A percentile compares a stretch with the other conserved stretches of the same genome.
Evolutionary conservation across 2,888 invertebrate species (phyloP).

Genomic region (Leucania comma): DNA sequence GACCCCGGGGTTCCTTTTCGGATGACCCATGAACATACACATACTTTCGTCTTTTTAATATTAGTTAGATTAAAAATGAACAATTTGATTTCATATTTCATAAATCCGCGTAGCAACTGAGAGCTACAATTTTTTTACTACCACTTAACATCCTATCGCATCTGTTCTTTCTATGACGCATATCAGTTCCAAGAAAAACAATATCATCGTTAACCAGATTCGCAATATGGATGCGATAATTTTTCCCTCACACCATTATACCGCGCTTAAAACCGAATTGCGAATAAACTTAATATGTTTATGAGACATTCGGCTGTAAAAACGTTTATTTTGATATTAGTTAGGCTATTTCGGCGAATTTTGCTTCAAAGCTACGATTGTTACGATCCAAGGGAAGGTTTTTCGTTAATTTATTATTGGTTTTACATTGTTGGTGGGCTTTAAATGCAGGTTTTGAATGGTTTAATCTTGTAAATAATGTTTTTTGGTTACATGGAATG

Average conservation of each 20-base stretch:
- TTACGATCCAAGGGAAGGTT: slow-evolving; percentile 65
- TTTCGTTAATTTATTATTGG: slow-evolving; percentile 59
- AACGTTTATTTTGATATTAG: slow-evolving; percentile 76
- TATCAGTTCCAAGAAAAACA: slow-evolving; percentile 69
- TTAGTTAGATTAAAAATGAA: background rate
- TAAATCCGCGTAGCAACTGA: too few relatives aligned
- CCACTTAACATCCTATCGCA: slow-evolving; percentile 19
- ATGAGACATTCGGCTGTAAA: slow-evolving; percentile 80
- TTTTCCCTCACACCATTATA: slow-evolving; percentile 62
- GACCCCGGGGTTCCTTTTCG: too few relatives aligned
- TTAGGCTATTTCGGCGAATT: slow-evolving; percentile 76
- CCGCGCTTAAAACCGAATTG: slow-evolving; percentile 77
- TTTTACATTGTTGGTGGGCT: slow-evolving; percentile 55
- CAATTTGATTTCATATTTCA: background rate
- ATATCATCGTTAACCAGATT: slow-evolving; percentile 57
- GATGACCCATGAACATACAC: too few relatives aligned
- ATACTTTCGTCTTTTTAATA: too few relatives aligned
- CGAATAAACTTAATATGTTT: slow-evolving; percentile 86
- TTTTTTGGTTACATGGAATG: slow-evolving; percentile 24
- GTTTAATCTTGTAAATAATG: slow-evolving; percentile 30
- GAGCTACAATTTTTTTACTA: slow-evolving; percentile 32
- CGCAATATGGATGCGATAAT: slow-evolving; percentile 71
- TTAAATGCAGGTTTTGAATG: slow-evolving; percentile 24
- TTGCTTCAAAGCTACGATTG: slow-evolving; percentile 75
- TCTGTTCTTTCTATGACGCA: slow-evolving; percentile 55